Percentiles rank a stretch among this genome's conserved stretches.
Conservation (phyloP, 2,888 invertebrate species). For the Andrena fulva region DNA sequence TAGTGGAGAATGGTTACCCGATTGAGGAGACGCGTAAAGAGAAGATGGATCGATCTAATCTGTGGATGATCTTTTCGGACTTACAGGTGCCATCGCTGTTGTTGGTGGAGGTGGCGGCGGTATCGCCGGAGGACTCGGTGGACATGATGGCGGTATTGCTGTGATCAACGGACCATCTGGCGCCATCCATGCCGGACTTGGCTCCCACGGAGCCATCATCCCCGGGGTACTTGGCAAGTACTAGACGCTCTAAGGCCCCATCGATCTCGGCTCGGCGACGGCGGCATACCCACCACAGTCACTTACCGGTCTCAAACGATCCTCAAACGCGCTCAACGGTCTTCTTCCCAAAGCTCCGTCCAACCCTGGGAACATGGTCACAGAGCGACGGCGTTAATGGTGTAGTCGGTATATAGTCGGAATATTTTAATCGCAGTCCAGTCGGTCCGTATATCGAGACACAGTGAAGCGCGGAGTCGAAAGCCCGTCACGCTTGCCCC, state of each 20-base stretch:
- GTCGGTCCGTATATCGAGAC: constrained; percentile 53
- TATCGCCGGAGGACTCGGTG: constrained; percentile 82
- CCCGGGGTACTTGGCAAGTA: constrained; percentile 82
- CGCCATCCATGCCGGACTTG: constrained; percentile 84
- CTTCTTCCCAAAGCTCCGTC: constrained; percentile 80
- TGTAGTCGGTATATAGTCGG: constrained; percentile 63
- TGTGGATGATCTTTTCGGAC: background rate
- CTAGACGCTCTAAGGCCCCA: constrained; percentile 83
- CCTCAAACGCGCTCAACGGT: constrained; percentile 82
- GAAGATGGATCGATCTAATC: background rate
- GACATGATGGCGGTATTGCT: constrained; percentile 84
- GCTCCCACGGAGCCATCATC: constrained; percentile 85
- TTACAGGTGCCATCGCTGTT: constrained; percentile 82
- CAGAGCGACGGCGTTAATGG: constrained; percentile 60
- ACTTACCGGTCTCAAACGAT: constrained; percentile 82
- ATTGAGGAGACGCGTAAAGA: too few species aligned
- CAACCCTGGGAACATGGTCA: constrained; percentile 77
- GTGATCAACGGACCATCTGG: constrained; percentile 85
- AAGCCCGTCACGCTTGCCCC: constrained; percentile 15
- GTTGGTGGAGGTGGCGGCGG: constrained; percentile 82
- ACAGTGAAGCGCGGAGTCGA: constrained; percentile 49
- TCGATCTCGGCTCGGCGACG: constrained; percentile 85
- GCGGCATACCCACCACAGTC: constrained; percentile 84
- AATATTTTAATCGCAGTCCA: constrained; percentile 47
- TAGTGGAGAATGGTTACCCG: background rate